These are phyloP conservation scores for Phthorimaea operculella DNA, from an alignment of 1,140 invertebrate species.

Conservation along the genomic window DNA sequence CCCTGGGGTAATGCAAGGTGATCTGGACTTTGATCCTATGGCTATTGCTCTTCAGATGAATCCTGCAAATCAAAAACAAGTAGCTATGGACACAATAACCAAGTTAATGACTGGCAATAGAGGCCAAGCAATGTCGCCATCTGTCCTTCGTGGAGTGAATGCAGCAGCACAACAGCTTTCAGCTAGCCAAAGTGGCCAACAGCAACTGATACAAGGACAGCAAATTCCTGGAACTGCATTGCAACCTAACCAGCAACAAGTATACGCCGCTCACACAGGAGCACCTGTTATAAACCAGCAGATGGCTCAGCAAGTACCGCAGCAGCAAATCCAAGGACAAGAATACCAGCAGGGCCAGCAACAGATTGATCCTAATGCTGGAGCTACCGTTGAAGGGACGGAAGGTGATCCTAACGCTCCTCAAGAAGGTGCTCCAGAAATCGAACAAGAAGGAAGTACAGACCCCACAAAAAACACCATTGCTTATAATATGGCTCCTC, in stretches of 20 bases:
- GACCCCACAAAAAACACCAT: slow-evolving; percentile 28
- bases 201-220: neutral
- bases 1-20: slow-evolving; percentile 49
- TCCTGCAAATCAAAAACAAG: slow-evolving; percentile 50
- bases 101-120: slow-evolving; percentile 34
- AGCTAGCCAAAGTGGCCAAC: slow-evolving; percentile 8
- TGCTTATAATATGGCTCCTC: neutral
- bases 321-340: neutral
- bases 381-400: slow-evolving; percentile 13
- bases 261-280: neutral
- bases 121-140: slow-evolving; percentile 11
- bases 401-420: slow-evolving; percentile 9
- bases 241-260: neutral
- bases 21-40: slow-evolving; percentile 59
- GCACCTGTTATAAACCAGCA: neutral
- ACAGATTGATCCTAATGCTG: slow-evolving; percentile 20
- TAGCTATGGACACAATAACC: slow-evolving; percentile 40
- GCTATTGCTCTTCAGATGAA: slow-evolving; percentile 62
- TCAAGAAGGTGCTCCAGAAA: neutral
- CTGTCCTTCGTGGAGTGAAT: slow-evolving; percentile 17
- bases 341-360: slow-evolving; percentile 5
- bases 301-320: neutral
- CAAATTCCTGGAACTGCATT: neutral
- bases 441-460: slow-evolving; percentile 10
- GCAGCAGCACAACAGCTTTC: neutral